Evolutionary conservation across 2,888 invertebrate species (phyloP).

Genomic region (Tanytarsus gracilentus): DNA sequence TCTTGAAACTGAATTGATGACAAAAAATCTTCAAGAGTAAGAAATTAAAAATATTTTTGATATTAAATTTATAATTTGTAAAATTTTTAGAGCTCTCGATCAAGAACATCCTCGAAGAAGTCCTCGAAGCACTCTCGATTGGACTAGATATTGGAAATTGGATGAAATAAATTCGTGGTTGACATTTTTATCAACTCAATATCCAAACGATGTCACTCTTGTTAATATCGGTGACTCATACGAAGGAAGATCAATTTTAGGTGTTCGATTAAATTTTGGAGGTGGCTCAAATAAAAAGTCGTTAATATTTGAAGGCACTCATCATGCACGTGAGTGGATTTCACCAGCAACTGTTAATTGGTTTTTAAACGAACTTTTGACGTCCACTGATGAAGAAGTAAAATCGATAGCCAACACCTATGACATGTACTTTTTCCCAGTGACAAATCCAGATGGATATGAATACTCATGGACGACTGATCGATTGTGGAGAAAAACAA

Average conservation of each 20-base stretch:
- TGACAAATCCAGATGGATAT: slow-evolving; percentile 69
- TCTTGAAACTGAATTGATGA: neutral
- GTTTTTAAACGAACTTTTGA: slow-evolving; percentile 52
- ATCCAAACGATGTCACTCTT: slow-evolving; percentile 46
- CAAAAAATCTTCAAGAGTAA: slow-evolving; percentile 24
- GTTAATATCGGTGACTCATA: slow-evolving; percentile 49
- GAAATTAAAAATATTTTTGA: neutral
- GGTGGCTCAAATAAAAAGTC: slow-evolving; percentile 42
- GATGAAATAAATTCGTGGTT: slow-evolving; percentile 50
- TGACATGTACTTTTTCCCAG: slow-evolving; percentile 67
- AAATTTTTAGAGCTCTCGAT: slow-evolving; percentile 11
- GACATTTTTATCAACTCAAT: slow-evolving; percentile 38
- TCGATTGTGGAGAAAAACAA: slow-evolving; percentile 58
- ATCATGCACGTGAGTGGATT: slow-evolving; percentile 70
- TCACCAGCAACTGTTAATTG: slow-evolving; percentile 56
- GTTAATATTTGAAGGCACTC: slow-evolving; percentile 54
- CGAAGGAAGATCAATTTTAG: slow-evolving; percentile 52
- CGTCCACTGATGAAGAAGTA: slow-evolving; percentile 46
- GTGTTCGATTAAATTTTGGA: slow-evolving; percentile 48
- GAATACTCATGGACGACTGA: slow-evolving; percentile 55
- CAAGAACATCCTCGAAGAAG: slow-evolving; percentile 14
- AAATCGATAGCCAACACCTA: slow-evolving; percentile 47
- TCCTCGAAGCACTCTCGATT: slow-evolving; percentile 32
- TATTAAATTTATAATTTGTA: neutral
- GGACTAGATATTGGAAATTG: slow-evolving; percentile 38